Evolutionary conservation across 2,888 invertebrate genomes (phyloP).

Genomic region (Flexamia atlantica): DNA sequence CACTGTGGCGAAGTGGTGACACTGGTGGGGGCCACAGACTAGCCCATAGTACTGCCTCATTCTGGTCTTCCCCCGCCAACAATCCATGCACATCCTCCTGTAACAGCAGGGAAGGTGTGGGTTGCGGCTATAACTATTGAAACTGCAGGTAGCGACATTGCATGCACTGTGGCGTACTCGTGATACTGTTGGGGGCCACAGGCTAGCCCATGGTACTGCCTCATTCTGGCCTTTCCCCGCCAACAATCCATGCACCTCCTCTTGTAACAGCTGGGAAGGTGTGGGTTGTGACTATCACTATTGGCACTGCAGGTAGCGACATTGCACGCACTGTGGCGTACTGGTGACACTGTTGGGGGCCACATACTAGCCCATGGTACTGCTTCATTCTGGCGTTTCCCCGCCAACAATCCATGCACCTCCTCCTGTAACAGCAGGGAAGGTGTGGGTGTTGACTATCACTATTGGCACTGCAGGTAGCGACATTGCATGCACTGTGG

Average conservation of each 20-base stretch:
- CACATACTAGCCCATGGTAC: constrained; percentile 45
- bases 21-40: constrained; percentile 50
- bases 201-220: constrained; percentile 33
- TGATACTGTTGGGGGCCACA: constrained; percentile 48
- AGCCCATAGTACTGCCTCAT: constrained; percentile 31
- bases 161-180: constrained; percentile 21
- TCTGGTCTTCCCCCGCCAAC: constrained; percentile 18
- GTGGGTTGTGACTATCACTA: neutral
- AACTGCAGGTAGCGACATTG: constrained; percentile 18
- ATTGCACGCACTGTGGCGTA: constrained; percentile 12
- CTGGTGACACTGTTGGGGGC: constrained; percentile 42
- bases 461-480: constrained; percentile 26
- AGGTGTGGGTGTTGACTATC: constrained; percentile 30
- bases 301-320: constrained; percentile 30
- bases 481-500: constrained; percentile 11
- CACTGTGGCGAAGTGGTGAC: neutral
- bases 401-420: neutral
- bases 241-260: constrained; percentile 20
- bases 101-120: constrained; percentile 58
- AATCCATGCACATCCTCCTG: constrained; percentile 41
- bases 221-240: constrained; percentile 4
- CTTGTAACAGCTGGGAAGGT: neutral
- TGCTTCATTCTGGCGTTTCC: constrained; percentile 6
- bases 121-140: constrained; percentile 8
- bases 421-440: constrained; percentile 61